A percentile compares a stretch with the other conserved stretches of the same genome.
Conservation (phyloP, 2,888 invertebrate genomes). For the Xestia sexstrigata region DNA sequence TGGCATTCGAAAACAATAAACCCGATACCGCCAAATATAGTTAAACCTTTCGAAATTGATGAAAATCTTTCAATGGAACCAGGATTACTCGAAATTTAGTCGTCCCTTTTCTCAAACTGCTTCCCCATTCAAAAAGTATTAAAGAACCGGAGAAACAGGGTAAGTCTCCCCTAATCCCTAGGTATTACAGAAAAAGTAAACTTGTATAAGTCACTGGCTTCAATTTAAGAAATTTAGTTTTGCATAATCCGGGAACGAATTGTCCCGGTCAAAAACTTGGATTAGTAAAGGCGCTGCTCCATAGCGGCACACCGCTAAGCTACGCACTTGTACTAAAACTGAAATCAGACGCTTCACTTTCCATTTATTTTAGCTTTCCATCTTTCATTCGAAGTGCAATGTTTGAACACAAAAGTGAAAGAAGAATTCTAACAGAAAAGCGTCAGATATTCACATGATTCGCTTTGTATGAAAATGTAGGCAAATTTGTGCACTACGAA, state of each 20-base stretch:
- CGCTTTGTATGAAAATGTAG: neutral
- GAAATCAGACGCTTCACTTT: neutral
- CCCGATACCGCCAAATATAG: neutral
- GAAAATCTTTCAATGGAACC: neutral
- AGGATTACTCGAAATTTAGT: neutral
- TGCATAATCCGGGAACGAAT: neutral
- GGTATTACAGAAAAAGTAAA: slow-evolving; percentile 5
- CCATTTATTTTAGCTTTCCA: neutral
- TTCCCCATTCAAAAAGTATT: neutral
- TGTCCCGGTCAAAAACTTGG: neutral
- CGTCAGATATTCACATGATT: neutral
- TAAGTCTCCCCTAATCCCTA: neutral
- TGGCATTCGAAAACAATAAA: neutral
- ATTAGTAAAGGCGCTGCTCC: neutral
- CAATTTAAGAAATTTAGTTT: slow-evolving; percentile 23
- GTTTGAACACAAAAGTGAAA: neutral
- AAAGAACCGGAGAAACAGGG: too few species aligned
- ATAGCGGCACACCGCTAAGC: neutral
- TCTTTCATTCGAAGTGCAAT: neutral
- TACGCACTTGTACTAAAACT: neutral
- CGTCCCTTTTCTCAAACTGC: neutral
- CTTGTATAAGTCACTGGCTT: neutral
- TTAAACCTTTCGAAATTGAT: neutral
- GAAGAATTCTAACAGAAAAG: neutral
- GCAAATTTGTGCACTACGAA: neutral